A percentile compares a stretch with the other conserved stretches of the same genome.
These are phyloP conservation scores for Drosophila yooni DNA, from an alignment of 2,888 invertebrate genomes.

Conservation along the genomic window DNA sequence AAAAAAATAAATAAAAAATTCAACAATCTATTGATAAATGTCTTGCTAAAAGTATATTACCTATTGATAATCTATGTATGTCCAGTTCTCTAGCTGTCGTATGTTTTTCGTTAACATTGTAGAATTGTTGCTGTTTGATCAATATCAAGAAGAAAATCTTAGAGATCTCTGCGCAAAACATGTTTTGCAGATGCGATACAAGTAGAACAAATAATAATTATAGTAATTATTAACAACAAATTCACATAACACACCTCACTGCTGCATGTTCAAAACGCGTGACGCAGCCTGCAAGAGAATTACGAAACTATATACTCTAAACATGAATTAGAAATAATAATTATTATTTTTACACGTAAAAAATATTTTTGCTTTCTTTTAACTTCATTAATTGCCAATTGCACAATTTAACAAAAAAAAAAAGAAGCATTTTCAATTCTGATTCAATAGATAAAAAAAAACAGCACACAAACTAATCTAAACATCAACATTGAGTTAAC, in stretches of 20 bases:
- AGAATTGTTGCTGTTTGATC: constrained; percentile 57
- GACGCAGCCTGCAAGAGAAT: constrained; percentile 29
- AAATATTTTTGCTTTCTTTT: constrained; percentile 20
- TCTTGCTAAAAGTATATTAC: constrained; percentile 62
- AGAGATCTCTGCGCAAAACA: constrained; percentile 42
- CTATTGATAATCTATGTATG: constrained; percentile 51
- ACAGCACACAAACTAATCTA: constrained; percentile 19
- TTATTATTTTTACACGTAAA: constrained; percentile 8
- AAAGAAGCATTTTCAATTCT: constrained; percentile 16
- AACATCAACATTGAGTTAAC: constrained; percentile 35
- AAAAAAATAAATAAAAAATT: constrained; percentile 15
- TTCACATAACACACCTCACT: constrained; percentile 30
- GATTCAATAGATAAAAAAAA: constrained; percentile 24
- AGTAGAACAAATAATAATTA: constrained; percentile 1
- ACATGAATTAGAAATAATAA: constrained; percentile 9
- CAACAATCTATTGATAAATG: constrained; percentile 56
- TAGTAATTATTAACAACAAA: constrained; percentile 19
- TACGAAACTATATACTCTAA: neutral
- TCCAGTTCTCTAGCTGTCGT: constrained; percentile 62
- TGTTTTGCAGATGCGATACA: constrained; percentile 32
- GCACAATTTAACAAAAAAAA: constrained; percentile 36
- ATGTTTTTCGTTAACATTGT: constrained; percentile 65
- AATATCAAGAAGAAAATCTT: constrained; percentile 22
- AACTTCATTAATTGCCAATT: constrained; percentile 34
- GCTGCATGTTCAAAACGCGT: constrained; percentile 50